Evolutionary conservation across 2,113 vertebrate genomes (phyloP).

Genomic region (Eulemur macaco): DNA sequence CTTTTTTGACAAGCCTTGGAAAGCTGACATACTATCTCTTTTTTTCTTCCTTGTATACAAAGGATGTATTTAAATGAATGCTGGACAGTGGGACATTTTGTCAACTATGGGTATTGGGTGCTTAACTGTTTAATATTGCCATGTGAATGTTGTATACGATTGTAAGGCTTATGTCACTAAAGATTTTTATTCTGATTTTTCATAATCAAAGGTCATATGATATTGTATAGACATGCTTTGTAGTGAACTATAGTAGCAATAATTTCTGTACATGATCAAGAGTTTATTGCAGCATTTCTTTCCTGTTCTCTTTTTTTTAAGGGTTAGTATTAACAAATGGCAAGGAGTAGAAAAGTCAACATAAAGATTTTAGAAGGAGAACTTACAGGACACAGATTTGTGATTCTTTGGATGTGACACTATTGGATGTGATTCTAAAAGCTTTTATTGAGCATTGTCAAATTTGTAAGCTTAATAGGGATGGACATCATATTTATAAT

Average conservation of each 20-base stretch:
- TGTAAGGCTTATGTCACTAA: conserved; percentile 85
- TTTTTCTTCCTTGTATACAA: conserved; percentile 61
- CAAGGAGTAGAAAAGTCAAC: conserved; percentile 75
- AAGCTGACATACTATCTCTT: conserved; percentile 76
- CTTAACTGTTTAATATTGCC: conserved; percentile 80
- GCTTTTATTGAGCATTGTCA: conserved; percentile 82
- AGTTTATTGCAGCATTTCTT: conserved; percentile 84
- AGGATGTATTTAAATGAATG: conserved; percentile 80
- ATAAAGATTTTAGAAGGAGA: conserved; percentile 70
- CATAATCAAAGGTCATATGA: conserved; percentile 85
- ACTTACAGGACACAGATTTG: conserved; percentile 71
- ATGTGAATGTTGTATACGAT: conserved; percentile 81
- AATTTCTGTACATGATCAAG: conserved; percentile 88
- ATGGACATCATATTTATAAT: conserved; percentile 83
- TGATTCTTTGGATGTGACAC: conserved; percentile 74
- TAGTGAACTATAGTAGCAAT: conserved; percentile 90
- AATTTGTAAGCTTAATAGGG: conserved; percentile 79
- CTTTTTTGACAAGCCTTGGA: conserved; percentile 85
- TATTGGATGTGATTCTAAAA: conserved; percentile 79
- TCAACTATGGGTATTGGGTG: conserved; percentile 74
- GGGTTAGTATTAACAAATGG: conserved; percentile 80
- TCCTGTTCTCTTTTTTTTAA: conserved; percentile 78
- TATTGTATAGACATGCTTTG: conserved; percentile 87
- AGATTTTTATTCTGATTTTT: conserved; percentile 85
- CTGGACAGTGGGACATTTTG: conserved; percentile 70